Base-by-base conservation (phyloP, 2,113 vertebrate genomes). In the Seriola aureovittata region DNA sequence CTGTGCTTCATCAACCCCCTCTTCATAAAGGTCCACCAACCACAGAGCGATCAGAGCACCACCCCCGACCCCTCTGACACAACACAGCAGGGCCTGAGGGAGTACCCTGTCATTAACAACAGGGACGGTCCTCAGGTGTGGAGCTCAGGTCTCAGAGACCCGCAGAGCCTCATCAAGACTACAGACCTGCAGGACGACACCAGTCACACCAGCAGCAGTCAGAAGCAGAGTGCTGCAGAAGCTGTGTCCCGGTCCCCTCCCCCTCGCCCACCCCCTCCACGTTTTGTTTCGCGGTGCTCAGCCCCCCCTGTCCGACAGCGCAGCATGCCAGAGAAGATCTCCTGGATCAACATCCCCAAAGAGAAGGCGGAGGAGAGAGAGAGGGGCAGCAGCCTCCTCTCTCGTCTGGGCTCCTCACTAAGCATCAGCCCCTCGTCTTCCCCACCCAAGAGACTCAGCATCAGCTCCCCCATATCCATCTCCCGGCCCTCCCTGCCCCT, bases 1-100 rank as follows among this genome's bases (percentile, higher is more conserved):
- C 94, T 99, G 89, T 98, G 97, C 91, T 99, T 99, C 89, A 96
- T 98, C 92, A 99, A 99, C 93, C 98, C 98, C 11, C 96, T 99
- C 60, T 99, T 99, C 92, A 90, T 97, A 52, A 96, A 97, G 95
- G 96, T 97, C 70, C 97, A 98, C 90, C 96, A 95, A 81, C 90
- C 94, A 82, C 95, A 95, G 76, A 77, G 91, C 29, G 90, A 91
- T 71, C 85, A 89, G 64, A 90, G 92, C 71, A 82, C 93, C 76
- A 1, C 79, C 14, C 44, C 55, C 36, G 87, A 89, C 67, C 87
- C 90, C 83, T 88, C 88, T 78, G 55, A 36, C 40, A 57, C 63
- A 70, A 72, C 40, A 64, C 52, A 63, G 64, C 70, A 29, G 68
- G 29, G 11, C 42, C 36, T 5, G 44, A 68, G 1, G 52, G 75